phyloP scores from a whole-genome alignment of 2,113 vertebrate genomes.

The Phoxinus phoxinus region DNA sequence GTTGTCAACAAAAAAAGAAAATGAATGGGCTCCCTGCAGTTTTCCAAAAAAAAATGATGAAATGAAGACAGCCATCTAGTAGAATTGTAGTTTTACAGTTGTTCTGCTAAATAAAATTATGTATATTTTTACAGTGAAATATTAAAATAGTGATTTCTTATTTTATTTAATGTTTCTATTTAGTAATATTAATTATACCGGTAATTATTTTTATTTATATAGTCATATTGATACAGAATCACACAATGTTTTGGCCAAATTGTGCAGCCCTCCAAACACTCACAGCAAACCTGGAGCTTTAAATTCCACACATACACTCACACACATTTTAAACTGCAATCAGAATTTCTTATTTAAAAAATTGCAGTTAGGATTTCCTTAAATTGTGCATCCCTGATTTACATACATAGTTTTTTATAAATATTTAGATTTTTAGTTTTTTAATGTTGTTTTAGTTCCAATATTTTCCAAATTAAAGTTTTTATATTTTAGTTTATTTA shows the following conservation, averaged over 20 bases:
- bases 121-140: not conserved
- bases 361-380: too few relatives aligned
- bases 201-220: not conserved
- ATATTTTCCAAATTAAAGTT: not conserved
- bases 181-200: not conserved
- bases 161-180: not conserved
- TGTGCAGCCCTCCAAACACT: too few relatives aligned
- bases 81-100: not conserved
- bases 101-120: not conserved
- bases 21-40: not conserved
- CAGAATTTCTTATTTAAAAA: too few relatives aligned
- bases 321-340: too few relatives aligned
- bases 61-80: not conserved
- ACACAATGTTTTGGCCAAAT: too few relatives aligned
- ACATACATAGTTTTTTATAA: not conserved
- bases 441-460: not conserved
- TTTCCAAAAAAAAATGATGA: not conserved
- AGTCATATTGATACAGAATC: too few relatives aligned
- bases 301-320: not conserved
- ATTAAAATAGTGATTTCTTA: not conserved
- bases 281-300: too few relatives aligned
- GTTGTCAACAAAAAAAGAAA: not conserved
- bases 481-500: not conserved
- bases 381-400: not conserved
- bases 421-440: too few relatives aligned